phyloP scores from a whole-genome alignment of 2,113 vertebrate species.

The Gallinago jamesoni region DNA sequence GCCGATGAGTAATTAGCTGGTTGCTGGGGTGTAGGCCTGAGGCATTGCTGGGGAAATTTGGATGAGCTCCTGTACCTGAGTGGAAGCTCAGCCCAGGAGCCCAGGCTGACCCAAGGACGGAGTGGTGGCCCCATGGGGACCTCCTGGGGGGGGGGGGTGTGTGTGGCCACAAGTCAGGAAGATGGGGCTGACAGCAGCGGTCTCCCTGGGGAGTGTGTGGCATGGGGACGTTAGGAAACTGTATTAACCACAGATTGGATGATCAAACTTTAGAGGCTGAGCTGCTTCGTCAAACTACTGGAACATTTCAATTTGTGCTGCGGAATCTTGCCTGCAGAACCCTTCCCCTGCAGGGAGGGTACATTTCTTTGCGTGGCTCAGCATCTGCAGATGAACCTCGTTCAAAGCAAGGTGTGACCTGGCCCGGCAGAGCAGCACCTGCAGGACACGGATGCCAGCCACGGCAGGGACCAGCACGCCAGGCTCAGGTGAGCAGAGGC shows the following conservation, averaged over 20 bases:
- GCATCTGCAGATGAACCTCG: not conserved
- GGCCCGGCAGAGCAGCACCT: not conserved
- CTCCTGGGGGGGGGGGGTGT: accelerated
- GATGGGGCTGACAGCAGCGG: not conserved
- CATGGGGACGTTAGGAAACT: not conserved
- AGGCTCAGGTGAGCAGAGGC: not conserved
- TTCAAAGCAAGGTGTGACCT: not conserved
- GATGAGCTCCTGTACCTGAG: not conserved
- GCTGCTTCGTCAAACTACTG: not conserved
- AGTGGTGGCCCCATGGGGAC: not conserved
- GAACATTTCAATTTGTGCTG: not conserved
- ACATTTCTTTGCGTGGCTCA: not conserved
- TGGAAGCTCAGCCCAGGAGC: not conserved
- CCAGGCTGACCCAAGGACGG: accelerated
- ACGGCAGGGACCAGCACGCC: not conserved
- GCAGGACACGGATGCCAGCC: not conserved
- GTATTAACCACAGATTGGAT: accelerated
- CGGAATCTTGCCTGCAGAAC: not conserved
- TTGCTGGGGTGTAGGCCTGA: not conserved
- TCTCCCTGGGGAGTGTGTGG: accelerated
- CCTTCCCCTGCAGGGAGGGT: not conserved
- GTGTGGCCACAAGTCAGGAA: not conserved
- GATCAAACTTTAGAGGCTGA: not conserved
- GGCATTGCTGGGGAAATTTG: not conserved
- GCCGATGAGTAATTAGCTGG: not conserved